These are phyloP conservation scores for Patella pellucida DNA, from an alignment of 2,888 invertebrate genomes.

Conservation along the genomic window DNA sequence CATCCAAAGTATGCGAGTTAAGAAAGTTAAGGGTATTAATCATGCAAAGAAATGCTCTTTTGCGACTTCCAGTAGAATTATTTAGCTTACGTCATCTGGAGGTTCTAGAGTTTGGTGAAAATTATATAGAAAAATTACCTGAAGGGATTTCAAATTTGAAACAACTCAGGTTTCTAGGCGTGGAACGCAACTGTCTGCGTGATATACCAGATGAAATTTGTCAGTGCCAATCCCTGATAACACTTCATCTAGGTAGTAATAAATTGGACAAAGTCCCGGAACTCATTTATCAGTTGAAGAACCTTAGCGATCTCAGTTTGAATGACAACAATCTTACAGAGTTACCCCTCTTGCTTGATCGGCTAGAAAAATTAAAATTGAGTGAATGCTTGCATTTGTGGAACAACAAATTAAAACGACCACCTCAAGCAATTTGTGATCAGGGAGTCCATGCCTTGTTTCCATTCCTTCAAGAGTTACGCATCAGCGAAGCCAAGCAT, in stretches of 20 bases:
- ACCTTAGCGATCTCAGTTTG: conserved; percentile 50
- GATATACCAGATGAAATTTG: conserved; percentile 48
- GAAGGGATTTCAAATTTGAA: conserved; percentile 44
- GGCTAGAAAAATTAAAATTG: conserved; percentile 46
- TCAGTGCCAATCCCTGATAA: conserved; percentile 40
- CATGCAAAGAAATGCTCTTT: conserved; percentile 58
- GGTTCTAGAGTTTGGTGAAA: conserved; percentile 57
- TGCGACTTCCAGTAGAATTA: conserved; percentile 56
- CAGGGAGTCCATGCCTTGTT: conserved; percentile 52
- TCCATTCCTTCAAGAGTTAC: conserved; percentile 52
- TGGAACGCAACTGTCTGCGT: conserved; percentile 51
- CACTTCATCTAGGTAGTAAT: conserved; percentile 45
- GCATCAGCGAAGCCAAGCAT: conserved; percentile 59
- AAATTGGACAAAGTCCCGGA: conserved; percentile 48
- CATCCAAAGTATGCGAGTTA: conserved; percentile 51
- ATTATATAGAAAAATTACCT: conserved; percentile 55
- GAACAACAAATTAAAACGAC: conserved; percentile 50
- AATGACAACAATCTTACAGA: conserved; percentile 51
- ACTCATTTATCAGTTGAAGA: conserved; percentile 48
- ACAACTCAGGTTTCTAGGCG: conserved; percentile 46
- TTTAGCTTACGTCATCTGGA: conserved; percentile 54
- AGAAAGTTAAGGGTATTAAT: conserved; percentile 51
- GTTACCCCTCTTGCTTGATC: conserved; percentile 56
- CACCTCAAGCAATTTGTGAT: conserved; percentile 58
- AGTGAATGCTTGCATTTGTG: conserved; percentile 49